Conservation (phyloP, 2,113 vertebrate species). For the Serinus canaria region DNA sequence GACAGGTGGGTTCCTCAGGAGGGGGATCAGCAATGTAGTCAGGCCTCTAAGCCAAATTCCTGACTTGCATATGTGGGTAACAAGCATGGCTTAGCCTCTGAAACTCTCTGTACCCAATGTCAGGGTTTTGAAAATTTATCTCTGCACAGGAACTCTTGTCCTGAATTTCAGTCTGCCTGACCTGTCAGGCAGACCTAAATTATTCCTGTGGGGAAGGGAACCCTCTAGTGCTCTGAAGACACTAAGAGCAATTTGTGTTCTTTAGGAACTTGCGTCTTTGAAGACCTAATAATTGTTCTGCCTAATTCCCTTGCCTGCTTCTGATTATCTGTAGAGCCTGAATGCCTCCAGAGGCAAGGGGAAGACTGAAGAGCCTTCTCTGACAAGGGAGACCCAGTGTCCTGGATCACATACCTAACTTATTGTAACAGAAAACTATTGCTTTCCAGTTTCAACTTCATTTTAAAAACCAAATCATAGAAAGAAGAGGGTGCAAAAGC, state of each 20-base stretch:
- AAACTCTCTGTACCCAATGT: background rate
- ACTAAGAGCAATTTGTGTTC: background rate
- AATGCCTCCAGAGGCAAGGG: background rate
- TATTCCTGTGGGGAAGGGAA: background rate
- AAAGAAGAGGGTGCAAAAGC: background rate
- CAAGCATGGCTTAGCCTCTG: background rate
- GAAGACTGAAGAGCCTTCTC: background rate
- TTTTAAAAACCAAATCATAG: background rate
- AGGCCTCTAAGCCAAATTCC: background rate
- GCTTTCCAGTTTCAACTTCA: background rate
- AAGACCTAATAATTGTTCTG: background rate
- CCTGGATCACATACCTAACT: background rate
- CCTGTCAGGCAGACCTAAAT: background rate
- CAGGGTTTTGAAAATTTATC: background rate
- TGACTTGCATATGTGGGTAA: background rate
- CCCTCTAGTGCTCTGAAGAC: background rate
- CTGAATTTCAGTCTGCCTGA: background rate
- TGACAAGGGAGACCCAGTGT: background rate
- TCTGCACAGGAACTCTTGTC: background rate
- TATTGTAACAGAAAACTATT: background rate
- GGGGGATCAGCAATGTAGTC: background rate
- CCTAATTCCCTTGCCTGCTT: background rate
- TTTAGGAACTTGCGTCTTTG: background rate
- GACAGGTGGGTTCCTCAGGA: background rate
- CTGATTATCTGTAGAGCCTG: background rate